Evolutionary conservation across 2,113 vertebrate genomes (phyloP), one percentile per base, ranked within the genome.

Genomic region (Bos indicus): DNA sequence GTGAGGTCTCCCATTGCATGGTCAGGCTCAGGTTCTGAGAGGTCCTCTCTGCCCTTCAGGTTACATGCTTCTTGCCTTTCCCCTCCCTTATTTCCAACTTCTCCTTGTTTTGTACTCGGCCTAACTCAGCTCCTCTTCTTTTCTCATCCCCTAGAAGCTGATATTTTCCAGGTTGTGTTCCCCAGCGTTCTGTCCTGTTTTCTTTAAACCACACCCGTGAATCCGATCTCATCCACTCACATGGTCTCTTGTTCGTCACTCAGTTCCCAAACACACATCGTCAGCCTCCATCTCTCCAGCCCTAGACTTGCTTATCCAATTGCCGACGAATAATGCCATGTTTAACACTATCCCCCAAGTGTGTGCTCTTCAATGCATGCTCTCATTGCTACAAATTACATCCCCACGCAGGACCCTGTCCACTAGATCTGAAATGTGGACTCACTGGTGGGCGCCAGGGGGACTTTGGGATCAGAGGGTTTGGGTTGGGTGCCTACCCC

Each of bases 1-100:
- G 0, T 6, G 12, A 25, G 36, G 36, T 28, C 26, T 3, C 40
- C 56, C 10, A 2, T 46, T 16, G 30, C 2, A 0, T 15, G 17
- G 19, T 33, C 1, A 13, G 21, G 46, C 46, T 3, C 60, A 36
- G 46, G 33, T 67, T 19, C 25, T 5, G 11, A 19, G 77, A 80
- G 77, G 25, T 16, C 46, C 77, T 51, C 48, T 10, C 77, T 30
- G 1, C 28, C 51, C 64, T 54, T 28, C 7, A 13, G n/a, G 9
- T 1, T 3, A 13, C 87, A 14, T 1, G 2, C 36, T 2, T 13
- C 64, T 21, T 1, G 10, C 8, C 62, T 40, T 28, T 8, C 25
- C 15, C 48, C 10, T 51, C 33, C 51, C 11, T 40, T 2, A 16
- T 56, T 30, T 11, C 87, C 87, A 2, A 36, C n/a, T 2, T 40